phyloP scores from a whole-genome alignment of 2,113 vertebrate species.

The Charina bottae region DNA sequence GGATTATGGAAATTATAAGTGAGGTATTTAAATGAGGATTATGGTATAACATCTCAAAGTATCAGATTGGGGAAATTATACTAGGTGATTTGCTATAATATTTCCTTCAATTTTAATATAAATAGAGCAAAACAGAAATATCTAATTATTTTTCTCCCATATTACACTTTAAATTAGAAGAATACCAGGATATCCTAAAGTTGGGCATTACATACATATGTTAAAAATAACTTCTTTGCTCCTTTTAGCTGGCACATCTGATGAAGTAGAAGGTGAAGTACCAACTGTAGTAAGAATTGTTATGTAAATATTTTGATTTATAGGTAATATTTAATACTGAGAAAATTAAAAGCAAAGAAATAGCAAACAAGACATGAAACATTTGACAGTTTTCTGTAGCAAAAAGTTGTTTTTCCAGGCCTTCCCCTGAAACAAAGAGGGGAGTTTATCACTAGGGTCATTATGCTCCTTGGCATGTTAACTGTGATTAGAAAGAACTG shows the following conservation, averaged over 20 bases:
- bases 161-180: neutral
- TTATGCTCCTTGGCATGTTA: constrained; percentile 7
- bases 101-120: constrained; percentile 8
- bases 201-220: neutral
- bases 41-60: neutral
- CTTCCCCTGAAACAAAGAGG: neutral
- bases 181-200: neutral
- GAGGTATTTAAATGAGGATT: neutral
- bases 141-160: neutral
- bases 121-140: constrained; percentile 45
- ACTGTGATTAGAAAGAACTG: neutral
- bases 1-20: neutral
- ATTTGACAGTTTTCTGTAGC: neutral
- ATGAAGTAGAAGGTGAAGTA: neutral
- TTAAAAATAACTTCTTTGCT: neutral
- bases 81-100: neutral
- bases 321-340: neutral
- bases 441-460: neutral
- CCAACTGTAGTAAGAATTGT: neutral
- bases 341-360: neutral
- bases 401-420: neutral
- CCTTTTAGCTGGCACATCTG: neutral
- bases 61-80: neutral
- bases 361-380: neutral
- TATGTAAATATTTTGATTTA: neutral